A percentile compares a stretch with the other conserved stretches of the same genome.
These are phyloP conservation scores for Sturmia bella DNA, from an alignment of 2,888 invertebrate genomes.

Conservation along the genomic window DNA sequence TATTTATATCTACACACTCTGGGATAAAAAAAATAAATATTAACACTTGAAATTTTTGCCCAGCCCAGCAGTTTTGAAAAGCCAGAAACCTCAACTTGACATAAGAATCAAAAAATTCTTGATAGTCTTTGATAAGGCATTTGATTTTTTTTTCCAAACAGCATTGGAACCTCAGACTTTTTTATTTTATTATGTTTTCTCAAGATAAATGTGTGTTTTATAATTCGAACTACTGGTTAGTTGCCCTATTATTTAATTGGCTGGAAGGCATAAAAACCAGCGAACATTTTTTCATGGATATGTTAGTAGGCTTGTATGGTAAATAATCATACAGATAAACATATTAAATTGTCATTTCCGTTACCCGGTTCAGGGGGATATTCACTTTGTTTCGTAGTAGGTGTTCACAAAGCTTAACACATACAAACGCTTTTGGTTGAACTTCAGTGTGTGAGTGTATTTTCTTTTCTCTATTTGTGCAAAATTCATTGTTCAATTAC, in stretches of 20 bases:
- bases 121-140: too few relatives aligned
- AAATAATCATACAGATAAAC: conserved; percentile 59
- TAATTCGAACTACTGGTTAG: neutral
- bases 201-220: neutral
- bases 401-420: neutral
- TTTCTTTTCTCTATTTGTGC: neutral
- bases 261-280: neutral
- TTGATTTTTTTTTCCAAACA: too few relatives aligned
- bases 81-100: neutral
- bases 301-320: conserved; percentile 11
- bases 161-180: too few relatives aligned
- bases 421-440: neutral
- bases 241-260: neutral
- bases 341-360: conserved; percentile 69
- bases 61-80: neutral
- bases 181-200: neutral
- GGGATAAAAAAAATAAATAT: neutral
- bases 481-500: conserved; percentile 52
- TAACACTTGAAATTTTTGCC: neutral
- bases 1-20: neutral
- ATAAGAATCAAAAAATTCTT: too few relatives aligned
- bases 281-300: neutral
- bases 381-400: conserved; percentile 31
- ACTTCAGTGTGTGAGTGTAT: neutral
- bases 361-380: conserved; percentile 59